Percentiles rank a stretch among this genome's conserved stretches.
phyloP scores from a whole-genome alignment of 2,888 invertebrate species.

The Horisme vitalbata region DNA sequence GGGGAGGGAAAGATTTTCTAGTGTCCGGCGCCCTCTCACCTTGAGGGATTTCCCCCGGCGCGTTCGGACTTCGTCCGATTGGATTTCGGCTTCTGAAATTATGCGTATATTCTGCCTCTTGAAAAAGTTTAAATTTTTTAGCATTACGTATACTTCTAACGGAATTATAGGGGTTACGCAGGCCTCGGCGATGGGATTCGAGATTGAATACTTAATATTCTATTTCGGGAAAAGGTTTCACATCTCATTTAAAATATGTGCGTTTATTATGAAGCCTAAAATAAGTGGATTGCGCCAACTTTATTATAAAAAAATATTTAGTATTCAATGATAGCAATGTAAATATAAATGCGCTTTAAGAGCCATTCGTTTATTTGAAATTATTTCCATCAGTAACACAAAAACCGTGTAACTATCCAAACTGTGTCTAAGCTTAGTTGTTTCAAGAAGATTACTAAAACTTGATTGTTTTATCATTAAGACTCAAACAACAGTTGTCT shows the following conservation, averaged over 20 bases:
- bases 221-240: constrained; percentile 28
- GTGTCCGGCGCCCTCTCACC: constrained; percentile 76
- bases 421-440: no score
- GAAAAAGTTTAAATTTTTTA: constrained; percentile 59
- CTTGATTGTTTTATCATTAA: background rate
- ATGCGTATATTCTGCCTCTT: constrained; percentile 65
- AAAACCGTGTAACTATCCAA: no score
- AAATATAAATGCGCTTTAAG: no score
- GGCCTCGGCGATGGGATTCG: constrained; percentile 40
- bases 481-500: background rate
- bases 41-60: constrained; percentile 72
- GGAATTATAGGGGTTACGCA: constrained; percentile 44
- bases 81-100: constrained; percentile 74
- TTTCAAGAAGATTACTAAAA: no score
- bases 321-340: no score
- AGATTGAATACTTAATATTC: constrained; percentile 46
- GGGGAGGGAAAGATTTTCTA: constrained; percentile 74
- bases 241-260: constrained; percentile 28
- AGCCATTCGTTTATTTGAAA: no score
- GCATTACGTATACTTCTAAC: constrained; percentile 30
- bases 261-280: constrained; percentile 16
- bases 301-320: no score
- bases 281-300: constrained; percentile 20
- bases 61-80: constrained; percentile 60
- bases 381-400: no score